Evolutionary conservation across 2,888 invertebrate species (phyloP), one percentile per base, ranked within the genome.

Genomic region (Branchellion lobata): DNA sequence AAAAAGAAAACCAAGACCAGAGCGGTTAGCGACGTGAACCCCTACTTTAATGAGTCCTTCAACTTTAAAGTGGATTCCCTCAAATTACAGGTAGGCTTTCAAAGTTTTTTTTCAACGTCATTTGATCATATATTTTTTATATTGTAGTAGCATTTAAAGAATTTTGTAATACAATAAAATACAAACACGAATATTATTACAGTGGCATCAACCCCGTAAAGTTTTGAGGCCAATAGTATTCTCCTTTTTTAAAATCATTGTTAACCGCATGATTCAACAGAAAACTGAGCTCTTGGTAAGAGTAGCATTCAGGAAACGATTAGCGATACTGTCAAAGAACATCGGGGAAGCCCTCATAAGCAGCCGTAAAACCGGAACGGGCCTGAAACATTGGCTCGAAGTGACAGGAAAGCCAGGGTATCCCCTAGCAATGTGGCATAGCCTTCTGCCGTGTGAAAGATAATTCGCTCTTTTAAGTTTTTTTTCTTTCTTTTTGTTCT

Each of bases 41-140:
- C 77, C 31, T 77, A 77, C 61, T 77, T 51, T 36, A 77, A 77
- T 34, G 77, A 77, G 53, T 61, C 77, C 53, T 77, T 77, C 53
- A 57, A 77, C 24, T 77, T 77, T 40, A 33, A 33, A 3, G 21
- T 77, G 34, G 31, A 33, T 21, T 29, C 34, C 2, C 31, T 1
- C 8, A 21, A 65, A 33, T 31, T 77, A 65, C 51, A 77, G n/a
- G 77, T 77, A n/a, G 47, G 27, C 11, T 65, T 65, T 5, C n/a
- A 18, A 21, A 11, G n/a, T n/a, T n/a, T n/a, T n/a, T n/a, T n/a
- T n/a, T n/a, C n/a, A n/a, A n/a, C n/a, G n/a, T n/a, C n/a, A n/a
- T n/a, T n/a, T n/a, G n/a, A n/a, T n/a, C n/a, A n/a, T n/a, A n/a
- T n/a, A n/a, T n/a, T n/a, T n/a, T n/a, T n/a, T n/a, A n/a, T n/a